These are phyloP conservation scores for Drosophila aff. DNA, from an alignment of 1,140 invertebrate species.

Conservation along the genomic window DNA sequence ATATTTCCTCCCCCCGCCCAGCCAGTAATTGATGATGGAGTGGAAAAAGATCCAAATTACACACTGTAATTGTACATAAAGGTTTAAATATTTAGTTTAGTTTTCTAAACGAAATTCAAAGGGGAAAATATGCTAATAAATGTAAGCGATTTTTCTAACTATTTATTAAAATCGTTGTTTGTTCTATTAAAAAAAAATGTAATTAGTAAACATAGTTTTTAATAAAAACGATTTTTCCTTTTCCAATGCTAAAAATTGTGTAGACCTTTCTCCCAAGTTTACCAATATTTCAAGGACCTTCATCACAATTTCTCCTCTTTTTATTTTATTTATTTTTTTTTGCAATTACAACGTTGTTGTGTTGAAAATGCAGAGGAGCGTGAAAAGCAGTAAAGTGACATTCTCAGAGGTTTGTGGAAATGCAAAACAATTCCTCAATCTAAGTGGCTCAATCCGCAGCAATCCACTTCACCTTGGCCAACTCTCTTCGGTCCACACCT, in stretches of 20 bases:
- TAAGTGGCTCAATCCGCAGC: conserved; percentile 36
- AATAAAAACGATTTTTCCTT: neutral
- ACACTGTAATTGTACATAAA: conserved; percentile 10
- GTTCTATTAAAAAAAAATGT: neutral
- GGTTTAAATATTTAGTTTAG: conserved; percentile 10
- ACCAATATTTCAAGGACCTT: neutral
- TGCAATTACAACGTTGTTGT: conserved; percentile 8
- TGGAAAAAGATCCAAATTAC: conserved; percentile 2
- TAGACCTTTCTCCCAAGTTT: neutral
- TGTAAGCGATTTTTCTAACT: neutral
- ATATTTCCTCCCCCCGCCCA: neutral
- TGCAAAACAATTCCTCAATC: conserved; percentile 47
- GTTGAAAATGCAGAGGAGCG: neutral
- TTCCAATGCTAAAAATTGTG: neutral
- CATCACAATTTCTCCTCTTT: neutral
- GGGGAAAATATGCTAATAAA: neutral
- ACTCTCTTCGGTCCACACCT: neutral
- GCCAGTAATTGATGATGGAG: conserved; percentile 10
- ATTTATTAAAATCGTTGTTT: neutral
- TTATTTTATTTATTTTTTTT: neutral
- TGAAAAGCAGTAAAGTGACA: conserved; percentile 29
- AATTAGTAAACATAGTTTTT: neutral
- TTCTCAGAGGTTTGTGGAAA: conserved; percentile 20
- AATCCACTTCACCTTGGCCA: conserved; percentile 25
- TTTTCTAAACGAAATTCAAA: conserved; percentile 2